Conservation (phyloP, 2,888 invertebrate genomes). For the Heterodera filipjevi region DNA sequence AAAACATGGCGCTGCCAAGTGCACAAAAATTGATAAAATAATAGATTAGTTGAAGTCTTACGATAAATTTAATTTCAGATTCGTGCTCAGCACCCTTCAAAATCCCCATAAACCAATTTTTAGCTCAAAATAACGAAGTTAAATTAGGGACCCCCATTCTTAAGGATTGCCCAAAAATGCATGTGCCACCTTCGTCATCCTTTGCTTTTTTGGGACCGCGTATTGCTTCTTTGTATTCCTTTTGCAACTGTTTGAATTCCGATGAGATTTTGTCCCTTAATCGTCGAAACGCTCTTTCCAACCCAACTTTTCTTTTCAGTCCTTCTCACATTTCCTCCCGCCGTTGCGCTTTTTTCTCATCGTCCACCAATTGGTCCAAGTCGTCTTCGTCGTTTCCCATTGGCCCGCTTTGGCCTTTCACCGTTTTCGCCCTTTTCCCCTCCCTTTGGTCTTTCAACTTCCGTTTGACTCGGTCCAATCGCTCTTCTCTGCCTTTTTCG, state of each 20-base stretch:
- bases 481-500: constrained; percentile 33
- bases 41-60: no score
- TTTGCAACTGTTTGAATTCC: constrained; percentile 49
- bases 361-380: constrained; percentile 38
- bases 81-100: no score
- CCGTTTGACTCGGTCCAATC: constrained; percentile 36
- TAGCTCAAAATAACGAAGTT: no score
- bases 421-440: constrained; percentile 26
- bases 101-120: no score
- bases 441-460: constrained; percentile 34
- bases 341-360: constrained; percentile 37
- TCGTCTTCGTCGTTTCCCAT: constrained; percentile 41
- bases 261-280: constrained; percentile 38
- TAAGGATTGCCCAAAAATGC: no score
- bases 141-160: no score
- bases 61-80: no score
- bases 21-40: no score
- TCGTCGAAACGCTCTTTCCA: no score
- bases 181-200: constrained; percentile 53
- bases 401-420: constrained; percentile 28
- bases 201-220: constrained; percentile 60
- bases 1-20: no score
- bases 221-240: constrained; percentile 60
- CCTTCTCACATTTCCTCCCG: constrained; percentile 24
- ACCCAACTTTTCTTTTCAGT: background rate